Evolutionary conservation across 2,797 vertebrate genomes (phyloP).

Genomic region (Sebastes aleutianus): DNA sequence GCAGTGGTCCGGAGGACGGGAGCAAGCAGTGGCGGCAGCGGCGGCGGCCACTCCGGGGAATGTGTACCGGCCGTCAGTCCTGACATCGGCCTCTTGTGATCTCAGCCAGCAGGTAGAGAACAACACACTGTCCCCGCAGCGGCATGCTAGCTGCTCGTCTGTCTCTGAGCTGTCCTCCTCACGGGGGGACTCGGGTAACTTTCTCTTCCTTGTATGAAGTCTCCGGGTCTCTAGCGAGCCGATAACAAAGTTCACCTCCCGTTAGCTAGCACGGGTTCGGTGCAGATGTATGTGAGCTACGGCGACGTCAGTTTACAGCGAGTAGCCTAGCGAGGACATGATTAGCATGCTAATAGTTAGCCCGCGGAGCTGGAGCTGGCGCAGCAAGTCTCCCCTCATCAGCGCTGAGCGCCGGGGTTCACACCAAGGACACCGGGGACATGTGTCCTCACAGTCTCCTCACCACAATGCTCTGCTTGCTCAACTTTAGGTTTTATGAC

Average conservation of each 20-base stretch:
- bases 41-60: slow-evolving; percentile 78
- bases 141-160: slow-evolving; percentile 12
- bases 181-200: slow-evolving; percentile 42
- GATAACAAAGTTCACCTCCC: slow-evolving; percentile 68
- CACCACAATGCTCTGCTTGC: not conserved
- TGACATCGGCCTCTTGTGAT: slow-evolving; percentile 84
- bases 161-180: not conserved
- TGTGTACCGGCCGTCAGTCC: slow-evolving; percentile 80
- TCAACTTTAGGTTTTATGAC: not conserved
- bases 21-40: slow-evolving; percentile 57
- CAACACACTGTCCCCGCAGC: slow-evolving; percentile 43
- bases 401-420: slow-evolving; percentile 51
- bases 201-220: slow-evolving; percentile 44
- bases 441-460: slow-evolving; percentile 60
- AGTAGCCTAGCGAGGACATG: slow-evolving; percentile 61
- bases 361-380: slow-evolving; percentile 53
- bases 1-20: slow-evolving; percentile 51
- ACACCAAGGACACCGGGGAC: slow-evolving; percentile 38
- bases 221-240: slow-evolving; percentile 37
- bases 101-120: slow-evolving; percentile 76
- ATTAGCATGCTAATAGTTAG: slow-evolving; percentile 80
- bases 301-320: slow-evolving; percentile 58
- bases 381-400: slow-evolving; percentile 57
- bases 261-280: slow-evolving; percentile 63
- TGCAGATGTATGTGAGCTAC: slow-evolving; percentile 61